phyloP scores from a whole-genome alignment of 1,140 invertebrate species.

The Penaeus vannamei region DNA sequence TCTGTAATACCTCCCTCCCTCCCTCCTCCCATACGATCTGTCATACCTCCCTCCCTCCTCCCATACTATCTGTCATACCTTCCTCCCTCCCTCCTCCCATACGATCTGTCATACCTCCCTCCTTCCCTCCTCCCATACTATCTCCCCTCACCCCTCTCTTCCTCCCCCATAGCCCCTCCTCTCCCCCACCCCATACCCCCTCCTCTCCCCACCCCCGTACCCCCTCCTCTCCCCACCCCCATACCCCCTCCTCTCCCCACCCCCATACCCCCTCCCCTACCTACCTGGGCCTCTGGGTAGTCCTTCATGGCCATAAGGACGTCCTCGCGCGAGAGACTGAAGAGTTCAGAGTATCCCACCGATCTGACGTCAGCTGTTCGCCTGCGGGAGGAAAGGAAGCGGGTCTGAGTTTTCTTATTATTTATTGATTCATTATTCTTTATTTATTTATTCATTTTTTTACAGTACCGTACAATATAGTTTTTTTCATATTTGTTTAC shows the following conservation, averaged over 20 bases:
- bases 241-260: not conserved
- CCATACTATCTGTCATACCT: not conserved
- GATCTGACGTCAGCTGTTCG: conserved; percentile 95
- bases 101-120: no score
- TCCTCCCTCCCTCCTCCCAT: no score
- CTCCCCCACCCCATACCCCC: no score
- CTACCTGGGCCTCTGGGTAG: conserved; percentile 94
- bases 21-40: no score
- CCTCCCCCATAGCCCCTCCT: no score
- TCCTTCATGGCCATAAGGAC: conserved; percentile 95
- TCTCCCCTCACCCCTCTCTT: not conserved
- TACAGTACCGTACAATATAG: no score
- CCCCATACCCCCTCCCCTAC: not conserved
- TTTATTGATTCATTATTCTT: no score
- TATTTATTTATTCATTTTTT: no score
- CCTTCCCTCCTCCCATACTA: not conserved
- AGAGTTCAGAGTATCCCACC: conserved; percentile 95
- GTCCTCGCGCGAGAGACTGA: conserved; percentile 95
- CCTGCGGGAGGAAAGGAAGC: conserved; percentile 73
- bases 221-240: not conserved
- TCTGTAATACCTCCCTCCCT: not conserved
- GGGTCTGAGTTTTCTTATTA: not conserved
- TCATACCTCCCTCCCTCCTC: not conserved
- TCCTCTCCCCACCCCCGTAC: no score
- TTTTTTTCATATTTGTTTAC: no score